Evolutionary conservation across 2,888 invertebrate genomes (phyloP), one percentile per base, ranked within the genome.

Genomic region (Sphaerophoria taeniata): DNA sequence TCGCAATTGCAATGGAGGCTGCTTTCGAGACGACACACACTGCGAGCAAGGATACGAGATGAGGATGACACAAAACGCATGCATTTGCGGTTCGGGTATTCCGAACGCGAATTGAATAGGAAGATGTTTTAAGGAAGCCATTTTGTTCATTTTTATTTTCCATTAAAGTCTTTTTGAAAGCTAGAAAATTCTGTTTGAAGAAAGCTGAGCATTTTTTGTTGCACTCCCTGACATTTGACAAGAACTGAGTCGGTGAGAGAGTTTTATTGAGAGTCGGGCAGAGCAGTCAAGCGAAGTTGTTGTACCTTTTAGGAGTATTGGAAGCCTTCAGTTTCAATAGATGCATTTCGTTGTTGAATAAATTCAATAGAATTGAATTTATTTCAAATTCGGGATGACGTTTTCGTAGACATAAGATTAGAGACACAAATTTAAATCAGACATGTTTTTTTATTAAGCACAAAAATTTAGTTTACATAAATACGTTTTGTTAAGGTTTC

Each of bases 31-130:
- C 75, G 75, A 76, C 80, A 80, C 24, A 24, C 24, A 24, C 24
- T 2, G 2, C 24, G 24, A 24, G 76, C 71, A 61, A 67, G 45
- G 61, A 58, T 69, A 85, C 80, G 84, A 80, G 84, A 85, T n/a
- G n/a, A n/a, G n/a, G n/a, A n/a, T 80, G 84, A 76, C 75, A 85
- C 80, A 85, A 61, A 85, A 80, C 79, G 71, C 80, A 75, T 80
- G 71, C 80, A 74, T 33, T 70, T 65, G 51, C 56, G 56, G 24
- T 24, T 24, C 24, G 24, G 24, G 24, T 24, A 24, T 24, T 24
- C 24, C 2, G 24, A 24, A 24, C 24, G 24, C 24, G 24, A 24
- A 24, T 24, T 24, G 24, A 24, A 24, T 2, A 24, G 1, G 24
- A 24, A 24, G 24, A 24, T 24, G 24, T 24, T 24, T 24, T 34